Conservation (phyloP, 2,113 vertebrate genomes). For the Misgurnus mizolepis region DNA sequence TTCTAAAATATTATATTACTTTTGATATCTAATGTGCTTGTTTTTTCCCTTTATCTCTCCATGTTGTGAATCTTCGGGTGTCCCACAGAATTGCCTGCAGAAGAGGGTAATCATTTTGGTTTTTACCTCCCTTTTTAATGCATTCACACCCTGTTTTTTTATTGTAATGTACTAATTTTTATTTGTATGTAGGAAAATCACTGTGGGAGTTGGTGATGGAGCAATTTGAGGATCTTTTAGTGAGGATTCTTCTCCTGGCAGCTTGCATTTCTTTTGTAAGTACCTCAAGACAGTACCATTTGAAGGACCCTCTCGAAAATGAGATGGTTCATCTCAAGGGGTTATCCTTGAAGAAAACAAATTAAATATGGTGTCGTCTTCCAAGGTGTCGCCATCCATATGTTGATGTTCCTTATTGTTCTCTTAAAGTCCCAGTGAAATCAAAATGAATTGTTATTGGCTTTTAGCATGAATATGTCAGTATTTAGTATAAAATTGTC, state of each 20-base stretch:
- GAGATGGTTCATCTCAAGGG: too few relatives aligned
- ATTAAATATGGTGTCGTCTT: background rate
- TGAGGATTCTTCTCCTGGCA: slow-evolving; percentile 96
- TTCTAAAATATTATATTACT: background rate
- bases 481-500: too few relatives aligned
- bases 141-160: background rate
- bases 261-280: slow-evolving; percentile 99
- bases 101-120: slow-evolving; percentile 81
- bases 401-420: background rate
- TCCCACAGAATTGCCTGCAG: slow-evolving; percentile 89
- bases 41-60: slow-evolving; percentile 47
- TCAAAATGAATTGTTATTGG: too few relatives aligned
- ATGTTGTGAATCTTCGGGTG: slow-evolving; percentile 62
- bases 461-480: too few relatives aligned
- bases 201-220: slow-evolving; percentile 94
- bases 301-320: background rate
- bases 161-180: slow-evolving; percentile 13
- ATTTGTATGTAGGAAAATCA: slow-evolving; percentile 85
- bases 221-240: slow-evolving; percentile 97
- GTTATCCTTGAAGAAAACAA: too few relatives aligned
- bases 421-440: background rate
- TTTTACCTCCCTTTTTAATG: background rate
- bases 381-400: too few relatives aligned
- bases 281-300: slow-evolving; percentile 60
- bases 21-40: background rate